A percentile compares a stretch with the other conserved stretches of the same genome.
Evolutionary conservation across 2,113 vertebrate genomes (phyloP).

Genomic region (Rattus norvegicus): DNA sequence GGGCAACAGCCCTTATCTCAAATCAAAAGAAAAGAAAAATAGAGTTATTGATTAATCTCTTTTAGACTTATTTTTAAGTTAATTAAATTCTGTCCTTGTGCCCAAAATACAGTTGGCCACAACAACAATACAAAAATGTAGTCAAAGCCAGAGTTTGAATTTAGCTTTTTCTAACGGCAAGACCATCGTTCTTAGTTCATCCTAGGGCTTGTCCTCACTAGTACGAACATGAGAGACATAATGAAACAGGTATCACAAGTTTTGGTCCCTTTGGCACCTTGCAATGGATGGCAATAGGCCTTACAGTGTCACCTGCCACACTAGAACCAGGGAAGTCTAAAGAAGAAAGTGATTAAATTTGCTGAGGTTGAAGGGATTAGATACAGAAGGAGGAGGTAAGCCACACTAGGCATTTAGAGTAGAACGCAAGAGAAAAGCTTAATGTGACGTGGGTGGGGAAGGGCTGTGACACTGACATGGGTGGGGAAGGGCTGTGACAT

Average conservation of each 20-base stretch:
- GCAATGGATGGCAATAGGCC: neutral
- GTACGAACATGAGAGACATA: neutral
- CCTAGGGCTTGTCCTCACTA: neutral
- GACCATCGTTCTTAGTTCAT: neutral
- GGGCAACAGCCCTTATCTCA: neutral
- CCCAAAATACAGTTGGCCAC: neutral
- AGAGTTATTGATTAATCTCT: neutral
- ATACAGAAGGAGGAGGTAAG: neutral
- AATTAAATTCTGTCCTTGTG: slow-evolving; percentile 18
- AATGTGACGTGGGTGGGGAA: neutral
- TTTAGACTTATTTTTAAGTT: slow-evolving; percentile 12
- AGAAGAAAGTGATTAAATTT: neutral
- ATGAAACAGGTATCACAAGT: neutral
- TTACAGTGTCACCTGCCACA: neutral
- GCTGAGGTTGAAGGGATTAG: neutral
- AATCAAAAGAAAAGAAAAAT: neutral
- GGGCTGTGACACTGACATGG: no score
- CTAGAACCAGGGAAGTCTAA: neutral
- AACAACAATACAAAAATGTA: neutral
- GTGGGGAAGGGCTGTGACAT: no score
- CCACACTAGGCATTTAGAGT: neutral
- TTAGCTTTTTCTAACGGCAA: neutral
- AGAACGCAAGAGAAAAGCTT: neutral
- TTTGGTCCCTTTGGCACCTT: slow-evolving; percentile 16
- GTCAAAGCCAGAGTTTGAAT: slow-evolving; percentile 50